Percentiles rank a stretch among this genome's conserved stretches.
These are phyloP conservation scores for Melanostoma scalare DNA, from an alignment of 2,888 invertebrate species.

Conservation along the genomic window DNA sequence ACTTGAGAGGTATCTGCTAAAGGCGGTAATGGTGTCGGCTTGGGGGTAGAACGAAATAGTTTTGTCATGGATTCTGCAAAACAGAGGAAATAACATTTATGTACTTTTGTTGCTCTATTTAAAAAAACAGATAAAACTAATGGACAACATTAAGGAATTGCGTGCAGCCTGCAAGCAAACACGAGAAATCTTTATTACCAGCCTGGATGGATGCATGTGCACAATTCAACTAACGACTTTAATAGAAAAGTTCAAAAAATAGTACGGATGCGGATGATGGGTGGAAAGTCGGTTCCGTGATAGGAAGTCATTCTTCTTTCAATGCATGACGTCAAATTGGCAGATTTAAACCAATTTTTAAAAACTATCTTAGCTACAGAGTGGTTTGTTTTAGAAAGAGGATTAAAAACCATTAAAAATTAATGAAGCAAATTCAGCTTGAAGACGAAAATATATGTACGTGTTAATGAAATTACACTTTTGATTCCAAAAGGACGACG, in stretches of 20 bases:
- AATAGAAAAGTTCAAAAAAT: slow-evolving; percentile 25
- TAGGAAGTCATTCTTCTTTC: slow-evolving; percentile 30
- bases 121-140: slow-evolving; percentile 63
- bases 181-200: slow-evolving; percentile 40
- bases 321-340: no score
- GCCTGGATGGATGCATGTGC: slow-evolving; percentile 7
- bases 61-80: slow-evolving; percentile 81
- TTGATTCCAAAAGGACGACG: no score
- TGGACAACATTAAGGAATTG: slow-evolving; percentile 68
- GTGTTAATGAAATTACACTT: no score
- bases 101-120: slow-evolving; percentile 1
- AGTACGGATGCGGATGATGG: slow-evolving; percentile 28
- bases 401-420: no score
- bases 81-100: slow-evolving; percentile 46
- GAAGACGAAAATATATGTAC: no score
- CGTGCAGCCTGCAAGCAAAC: slow-evolving; percentile 47
- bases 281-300: slow-evolving; percentile 38
- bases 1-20: slow-evolving; percentile 75
- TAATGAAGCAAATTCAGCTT: no score
- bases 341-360: no score
- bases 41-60: slow-evolving; percentile 80
- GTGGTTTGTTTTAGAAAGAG: no score
- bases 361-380: no score
- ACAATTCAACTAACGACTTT: slow-evolving; percentile 37
- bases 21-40: slow-evolving; percentile 69